Evolutionary conservation across 37 sponge, comb jelly and placozoan species (phyloP), one percentile per base, ranked within the genome.

Genomic region (Theonella swinhoei): DNA sequence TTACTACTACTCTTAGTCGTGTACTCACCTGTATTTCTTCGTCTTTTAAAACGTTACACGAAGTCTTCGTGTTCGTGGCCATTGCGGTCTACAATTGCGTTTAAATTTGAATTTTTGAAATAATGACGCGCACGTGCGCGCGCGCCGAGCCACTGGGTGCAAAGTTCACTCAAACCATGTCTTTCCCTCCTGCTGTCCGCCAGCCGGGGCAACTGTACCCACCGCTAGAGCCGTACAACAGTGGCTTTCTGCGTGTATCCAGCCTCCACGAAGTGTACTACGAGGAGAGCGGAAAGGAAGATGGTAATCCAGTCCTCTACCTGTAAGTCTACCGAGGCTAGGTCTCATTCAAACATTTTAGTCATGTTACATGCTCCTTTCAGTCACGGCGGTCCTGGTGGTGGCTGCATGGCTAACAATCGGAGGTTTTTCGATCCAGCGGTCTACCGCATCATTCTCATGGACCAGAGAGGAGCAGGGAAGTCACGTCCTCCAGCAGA

Each of bases 321-420:
- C 33, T 91, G 91, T 91, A 36, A 77, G 91, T 72, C 20, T n/a
- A 63, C 3, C 4, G 11, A 47, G 7, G 54, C 14, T 47, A 47
- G 54, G 14, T 17, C 11, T 47, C 54, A 47, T 14, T 47, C 54
- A 47, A 7, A 47, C 54, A 14, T 47, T 7, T 14, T 47, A 17
- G 14, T 14, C 54, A 47, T 47, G 7, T 47, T 47, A 47, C 54
- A 7, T 17, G 54, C 54, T 47, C 54, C 14, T 47, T 47, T 47
- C 54, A 91, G 91, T 39, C 91, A 91, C 70, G 91, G 91, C 61
- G 91, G 91, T 26, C 91, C 91, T 34, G 91, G 91, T 3, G 77
- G 72, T 68, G 87, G 91, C 2, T 83, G 80, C 26, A 31, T 8
- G 20, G 37, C 79, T 1, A 71, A 59, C 4, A 5, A 34, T 29